Percentiles rank a stretch among this genome's conserved stretches.
Evolutionary conservation across 2,113 vertebrate species (phyloP).

Genomic region (Zingel zingel): DNA sequence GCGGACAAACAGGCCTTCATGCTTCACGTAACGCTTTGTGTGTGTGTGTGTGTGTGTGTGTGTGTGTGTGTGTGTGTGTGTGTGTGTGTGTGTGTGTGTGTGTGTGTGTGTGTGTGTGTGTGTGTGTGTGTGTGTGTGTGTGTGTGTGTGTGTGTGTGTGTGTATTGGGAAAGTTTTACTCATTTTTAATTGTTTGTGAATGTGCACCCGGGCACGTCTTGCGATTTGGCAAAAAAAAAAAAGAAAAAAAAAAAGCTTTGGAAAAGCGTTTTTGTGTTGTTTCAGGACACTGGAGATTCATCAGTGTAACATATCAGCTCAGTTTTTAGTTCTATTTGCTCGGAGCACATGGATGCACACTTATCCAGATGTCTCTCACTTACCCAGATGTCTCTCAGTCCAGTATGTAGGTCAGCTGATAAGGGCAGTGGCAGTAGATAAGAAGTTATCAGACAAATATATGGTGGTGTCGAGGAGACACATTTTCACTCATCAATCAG

Average conservation of each 20-base stretch:
- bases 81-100: slow-evolving; percentile 24
- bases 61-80: slow-evolving; percentile 27
- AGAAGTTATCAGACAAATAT: slow-evolving; percentile 37
- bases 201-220: slow-evolving; percentile 42
- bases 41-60: slow-evolving; percentile 30
- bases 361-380: background rate
- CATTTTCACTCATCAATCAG: slow-evolving; percentile 25
- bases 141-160: slow-evolving; percentile 15
- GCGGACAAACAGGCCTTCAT: slow-evolving; percentile 61
- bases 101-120: slow-evolving; percentile 26
- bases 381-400: background rate
- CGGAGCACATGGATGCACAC: background rate
- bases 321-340: background rate
- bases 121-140: slow-evolving; percentile 32
- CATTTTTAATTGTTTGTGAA: slow-evolving; percentile 62
- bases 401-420: slow-evolving; percentile 56
- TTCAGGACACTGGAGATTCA: background rate
- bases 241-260: background rate
- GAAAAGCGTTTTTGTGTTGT: slow-evolving; percentile 8
- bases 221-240: background rate
- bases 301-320: background rate
- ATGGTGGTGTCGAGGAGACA: background rate
- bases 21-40: slow-evolving; percentile 36
- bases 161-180: slow-evolving; percentile 61
- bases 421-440: slow-evolving; percentile 38